Evolutionary conservation across 2,888 invertebrate species (phyloP).

Genomic region (Mesoligia furuncula): DNA sequence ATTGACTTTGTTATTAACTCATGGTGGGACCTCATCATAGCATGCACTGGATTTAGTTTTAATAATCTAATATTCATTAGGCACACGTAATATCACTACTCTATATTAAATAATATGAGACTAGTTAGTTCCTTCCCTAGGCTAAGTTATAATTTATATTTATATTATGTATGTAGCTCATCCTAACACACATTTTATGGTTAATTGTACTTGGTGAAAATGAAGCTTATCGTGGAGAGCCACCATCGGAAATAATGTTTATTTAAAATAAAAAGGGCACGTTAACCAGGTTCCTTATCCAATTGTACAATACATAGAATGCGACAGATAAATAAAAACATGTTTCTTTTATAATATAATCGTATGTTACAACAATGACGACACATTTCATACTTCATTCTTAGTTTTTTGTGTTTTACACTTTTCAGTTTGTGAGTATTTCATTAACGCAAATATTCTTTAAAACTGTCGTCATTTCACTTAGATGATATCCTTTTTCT

Average conservation of each 20-base stretch:
- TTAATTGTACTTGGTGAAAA: slow-evolving; percentile 88
- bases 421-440: slow-evolving; percentile 66
- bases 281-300: slow-evolving; percentile 47
- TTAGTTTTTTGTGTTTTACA: slow-evolving; percentile 68
- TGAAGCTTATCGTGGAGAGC: slow-evolving; percentile 83
- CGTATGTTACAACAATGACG: slow-evolving; percentile 57
- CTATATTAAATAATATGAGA: slow-evolving; percentile 89
- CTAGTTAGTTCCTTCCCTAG: slow-evolving; percentile 89
- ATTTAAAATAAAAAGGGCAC: slow-evolving; percentile 56
- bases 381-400: slow-evolving; percentile 36
- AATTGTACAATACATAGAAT: slow-evolving; percentile 59
- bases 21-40: slow-evolving; percentile 56
- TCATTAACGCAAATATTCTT: slow-evolving; percentile 49
- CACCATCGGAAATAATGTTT: slow-evolving; percentile 76
- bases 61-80: slow-evolving; percentile 81
- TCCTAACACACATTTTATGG: slow-evolving; percentile 76
- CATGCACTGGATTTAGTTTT: slow-evolving; percentile 69
- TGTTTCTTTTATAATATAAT: slow-evolving; percentile 50
- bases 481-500: slow-evolving; percentile 86
- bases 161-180: slow-evolving; percentile 75
- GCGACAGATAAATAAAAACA: slow-evolving; percentile 62
- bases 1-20: slow-evolving; percentile 59
- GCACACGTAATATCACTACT: slow-evolving; percentile 88
- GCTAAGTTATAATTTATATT: slow-evolving; percentile 84
- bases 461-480: slow-evolving; percentile 27